Evolutionary conservation across 2,888 invertebrate species (phyloP).

Genomic region (Holacanthella duospinosa): DNA sequence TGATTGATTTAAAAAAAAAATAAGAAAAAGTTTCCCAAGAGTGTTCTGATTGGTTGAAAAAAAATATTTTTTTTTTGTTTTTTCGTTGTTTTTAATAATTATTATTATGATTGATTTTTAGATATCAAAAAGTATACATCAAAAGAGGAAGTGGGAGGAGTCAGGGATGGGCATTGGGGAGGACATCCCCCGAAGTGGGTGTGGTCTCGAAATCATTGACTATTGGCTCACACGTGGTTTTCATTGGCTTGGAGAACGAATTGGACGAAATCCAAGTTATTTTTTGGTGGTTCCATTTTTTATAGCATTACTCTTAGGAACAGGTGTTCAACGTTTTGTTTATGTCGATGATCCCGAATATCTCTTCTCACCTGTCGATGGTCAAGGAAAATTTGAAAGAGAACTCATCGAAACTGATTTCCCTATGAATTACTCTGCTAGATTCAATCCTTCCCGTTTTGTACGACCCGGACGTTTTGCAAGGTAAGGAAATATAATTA

Average conservation of each 20-base stretch:
- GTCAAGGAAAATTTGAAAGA: slow-evolving; percentile 59
- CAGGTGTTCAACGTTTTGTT: slow-evolving; percentile 72
- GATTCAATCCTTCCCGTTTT: slow-evolving; percentile 75
- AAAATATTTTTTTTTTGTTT: no score
- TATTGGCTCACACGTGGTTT: slow-evolving; percentile 67
- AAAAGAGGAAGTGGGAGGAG: no score
- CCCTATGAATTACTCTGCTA: slow-evolving; percentile 75
- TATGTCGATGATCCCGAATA: slow-evolving; percentile 91
- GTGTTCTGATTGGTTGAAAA: no score
- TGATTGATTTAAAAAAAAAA: no score
- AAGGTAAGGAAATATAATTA: slow-evolving; percentile 31
- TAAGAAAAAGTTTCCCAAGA: no score
- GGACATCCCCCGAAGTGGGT: no score
- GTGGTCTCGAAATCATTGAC: slow-evolving; percentile 48
- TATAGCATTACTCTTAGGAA: slow-evolving; percentile 66
- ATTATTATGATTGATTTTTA: no score
- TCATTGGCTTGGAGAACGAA: slow-evolving; percentile 65
- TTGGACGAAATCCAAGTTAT: slow-evolving; percentile 74
- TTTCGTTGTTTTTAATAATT: no score
- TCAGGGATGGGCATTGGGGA: no score
- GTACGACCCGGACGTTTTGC: slow-evolving; percentile 63
- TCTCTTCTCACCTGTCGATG: slow-evolving; percentile 77
- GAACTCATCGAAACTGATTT: slow-evolving; percentile 70
- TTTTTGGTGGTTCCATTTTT: slow-evolving; percentile 79
- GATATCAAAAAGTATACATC: no score